Conservation (phyloP, 2,113 vertebrate species). For the Cepphus grylle region DNA sequence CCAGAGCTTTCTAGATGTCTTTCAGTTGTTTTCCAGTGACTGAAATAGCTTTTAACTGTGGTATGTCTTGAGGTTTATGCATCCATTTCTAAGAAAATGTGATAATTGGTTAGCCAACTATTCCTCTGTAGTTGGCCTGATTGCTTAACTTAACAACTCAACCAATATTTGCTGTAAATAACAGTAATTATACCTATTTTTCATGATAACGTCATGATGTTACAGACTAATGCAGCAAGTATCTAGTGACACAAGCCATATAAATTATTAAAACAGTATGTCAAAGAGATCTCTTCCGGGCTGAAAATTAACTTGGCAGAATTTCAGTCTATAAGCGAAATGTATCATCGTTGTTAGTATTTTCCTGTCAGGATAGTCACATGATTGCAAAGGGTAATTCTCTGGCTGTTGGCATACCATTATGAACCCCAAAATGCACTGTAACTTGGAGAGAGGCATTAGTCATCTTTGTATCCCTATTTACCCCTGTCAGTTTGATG, state of each 20-base stretch:
- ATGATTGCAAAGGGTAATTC: neutral
- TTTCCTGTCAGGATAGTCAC: neutral
- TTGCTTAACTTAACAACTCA: slow-evolving; percentile 59
- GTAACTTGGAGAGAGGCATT: neutral
- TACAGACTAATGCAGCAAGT: slow-evolving; percentile 47
- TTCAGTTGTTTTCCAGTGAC: slow-evolving; percentile 67
- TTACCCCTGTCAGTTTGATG: neutral
- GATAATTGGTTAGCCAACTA: slow-evolving; percentile 67
- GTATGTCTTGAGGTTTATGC: slow-evolving; percentile 68
- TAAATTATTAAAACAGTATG: slow-evolving; percentile 36
- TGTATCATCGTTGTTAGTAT: neutral
- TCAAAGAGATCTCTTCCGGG: neutral
- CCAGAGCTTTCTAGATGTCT: slow-evolving; percentile 66
- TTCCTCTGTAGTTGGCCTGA: slow-evolving; percentile 52
- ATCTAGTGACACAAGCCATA: slow-evolving; percentile 44
- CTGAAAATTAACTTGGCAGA: slow-evolving; percentile 42
- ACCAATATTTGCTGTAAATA: slow-evolving; percentile 64
- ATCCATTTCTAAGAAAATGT: slow-evolving; percentile 73
- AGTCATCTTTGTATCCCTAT: neutral
- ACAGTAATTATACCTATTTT: slow-evolving; percentile 45
- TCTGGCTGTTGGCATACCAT: neutral
- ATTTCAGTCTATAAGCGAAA: slow-evolving; percentile 1
- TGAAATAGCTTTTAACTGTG: slow-evolving; percentile 64
- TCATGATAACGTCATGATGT: slow-evolving; percentile 23
- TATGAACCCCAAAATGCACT: neutral